Evolutionary conservation across 2,888 invertebrate species (phyloP).

Genomic region (Salticus scenicus): DNA sequence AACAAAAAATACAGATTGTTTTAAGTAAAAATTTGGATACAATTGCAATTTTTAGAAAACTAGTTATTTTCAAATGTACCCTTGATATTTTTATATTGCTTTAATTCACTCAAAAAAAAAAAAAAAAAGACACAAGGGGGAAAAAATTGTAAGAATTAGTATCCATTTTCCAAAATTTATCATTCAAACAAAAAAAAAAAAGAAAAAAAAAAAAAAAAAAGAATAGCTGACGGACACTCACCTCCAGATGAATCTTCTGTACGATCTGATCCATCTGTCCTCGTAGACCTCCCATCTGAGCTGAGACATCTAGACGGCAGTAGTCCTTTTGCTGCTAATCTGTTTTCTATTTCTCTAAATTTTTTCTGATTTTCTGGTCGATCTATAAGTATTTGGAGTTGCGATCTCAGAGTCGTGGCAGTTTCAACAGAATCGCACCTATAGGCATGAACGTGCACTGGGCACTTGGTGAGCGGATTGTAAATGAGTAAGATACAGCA

Average conservation of each 20-base stretch:
- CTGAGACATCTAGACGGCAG: constrained; percentile 71
- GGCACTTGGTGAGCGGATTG: constrained; percentile 95
- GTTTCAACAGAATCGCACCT: constrained; percentile 93
- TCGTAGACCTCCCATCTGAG: constrained; percentile 72
- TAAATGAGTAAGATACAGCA: constrained; percentile 93
- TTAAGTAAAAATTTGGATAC: too few relatives aligned
- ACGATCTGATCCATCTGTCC: constrained; percentile 72
- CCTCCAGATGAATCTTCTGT: constrained; percentile 71
- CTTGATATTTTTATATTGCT: too few relatives aligned
- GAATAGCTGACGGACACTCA: background rate
- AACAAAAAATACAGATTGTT: too few relatives aligned
- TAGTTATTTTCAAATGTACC: too few relatives aligned
- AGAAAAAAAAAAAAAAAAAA: background rate
- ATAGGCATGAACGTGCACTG: constrained; percentile 95
- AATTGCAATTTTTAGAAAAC: too few relatives aligned
- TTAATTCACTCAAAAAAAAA: too few relatives aligned
- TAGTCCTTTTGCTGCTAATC: constrained; percentile 77
- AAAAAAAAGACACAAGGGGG: too few relatives aligned
- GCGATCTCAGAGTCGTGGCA: constrained; percentile 88
- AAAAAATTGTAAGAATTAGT: too few relatives aligned
- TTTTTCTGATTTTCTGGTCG: constrained; percentile 90
- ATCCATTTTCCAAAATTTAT: too few relatives aligned
- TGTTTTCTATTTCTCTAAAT: constrained; percentile 86
- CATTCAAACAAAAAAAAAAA: too few relatives aligned
- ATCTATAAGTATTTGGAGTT: constrained; percentile 87